These are phyloP conservation scores for Andinoacara biseriatus DNA, from an alignment of 2,113 vertebrate species.

Conservation along the genomic window DNA sequence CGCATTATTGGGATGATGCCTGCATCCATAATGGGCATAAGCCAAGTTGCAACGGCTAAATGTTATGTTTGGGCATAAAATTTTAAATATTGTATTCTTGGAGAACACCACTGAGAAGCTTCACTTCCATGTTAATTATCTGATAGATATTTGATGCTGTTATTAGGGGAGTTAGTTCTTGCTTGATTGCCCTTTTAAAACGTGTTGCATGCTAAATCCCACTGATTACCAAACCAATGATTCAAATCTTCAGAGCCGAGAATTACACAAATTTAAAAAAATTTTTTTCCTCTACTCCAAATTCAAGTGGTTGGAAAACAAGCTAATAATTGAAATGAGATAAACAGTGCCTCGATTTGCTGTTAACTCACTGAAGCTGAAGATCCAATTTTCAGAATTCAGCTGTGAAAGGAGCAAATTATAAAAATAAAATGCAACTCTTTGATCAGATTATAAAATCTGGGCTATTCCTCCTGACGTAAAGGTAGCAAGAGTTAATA, in stretches of 20 bases:
- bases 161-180: neutral
- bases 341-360: neutral
- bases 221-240: neutral
- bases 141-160: slow-evolving; percentile 9
- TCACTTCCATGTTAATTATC: slow-evolving; percentile 13
- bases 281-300: neutral
- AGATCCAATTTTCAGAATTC: neutral
- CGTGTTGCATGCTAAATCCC: neutral
- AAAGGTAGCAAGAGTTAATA: too few species aligned
- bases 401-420: neutral
- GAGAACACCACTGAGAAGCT: neutral
- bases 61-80: neutral
- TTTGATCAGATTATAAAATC: neutral
- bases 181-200: slow-evolving; percentile 19
- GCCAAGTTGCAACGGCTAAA: neutral
- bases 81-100: neutral
- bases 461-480: neutral
- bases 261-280: neutral
- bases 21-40: slow-evolving; percentile 1
- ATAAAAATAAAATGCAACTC: neutral
- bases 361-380: neutral
- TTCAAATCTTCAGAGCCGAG: neutral
- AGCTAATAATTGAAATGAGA: neutral
- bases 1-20: slow-evolving; percentile 31
- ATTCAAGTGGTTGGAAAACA: neutral